Evolutionary conservation across 2,113 vertebrate genomes (phyloP).

Genomic region (Hippocampus abdominalis): DNA sequence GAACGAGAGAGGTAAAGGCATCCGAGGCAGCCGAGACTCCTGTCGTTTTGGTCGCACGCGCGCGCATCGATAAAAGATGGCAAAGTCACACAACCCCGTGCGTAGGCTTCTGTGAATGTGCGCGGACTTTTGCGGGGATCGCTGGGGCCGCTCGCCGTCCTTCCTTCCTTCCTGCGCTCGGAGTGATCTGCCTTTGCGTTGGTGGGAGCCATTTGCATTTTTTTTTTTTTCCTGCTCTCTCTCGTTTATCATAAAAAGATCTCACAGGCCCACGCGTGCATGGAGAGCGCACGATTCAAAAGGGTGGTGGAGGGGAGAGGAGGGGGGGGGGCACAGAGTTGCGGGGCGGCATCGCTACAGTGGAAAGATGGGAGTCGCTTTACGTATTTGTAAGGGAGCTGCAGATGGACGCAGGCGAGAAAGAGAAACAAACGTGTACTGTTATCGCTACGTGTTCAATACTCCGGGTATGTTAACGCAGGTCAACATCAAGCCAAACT

Average conservation of each 20-base stretch:
- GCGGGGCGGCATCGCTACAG: neutral
- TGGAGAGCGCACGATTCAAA: constrained; percentile 67
- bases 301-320: constrained; percentile 16
- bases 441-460: too few relatives aligned
- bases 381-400: neutral
- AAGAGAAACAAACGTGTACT: constrained; percentile 2
- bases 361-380: neutral
- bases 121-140: constrained; percentile 49
- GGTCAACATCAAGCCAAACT: too few relatives aligned
- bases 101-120: constrained; percentile 44
- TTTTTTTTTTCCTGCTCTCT: constrained; percentile 64
- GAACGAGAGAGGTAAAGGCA: constrained; percentile 72
- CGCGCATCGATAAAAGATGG: neutral
- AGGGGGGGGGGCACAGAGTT: neutral
- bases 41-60: neutral
- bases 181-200: constrained; percentile 69
- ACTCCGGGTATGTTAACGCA: too few relatives aligned
- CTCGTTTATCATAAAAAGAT: constrained; percentile 76
- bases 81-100: constrained; percentile 9
- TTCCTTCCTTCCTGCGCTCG: constrained; percentile 52
- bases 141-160: constrained; percentile 23
- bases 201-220: constrained; percentile 74
- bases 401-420: neutral
- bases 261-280: constrained; percentile 72
- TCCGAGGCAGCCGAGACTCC: too few relatives aligned